These are phyloP conservation scores for Pilophorus perplexus DNA, from an alignment of 2,888 invertebrate species.

Conservation along the genomic window DNA sequence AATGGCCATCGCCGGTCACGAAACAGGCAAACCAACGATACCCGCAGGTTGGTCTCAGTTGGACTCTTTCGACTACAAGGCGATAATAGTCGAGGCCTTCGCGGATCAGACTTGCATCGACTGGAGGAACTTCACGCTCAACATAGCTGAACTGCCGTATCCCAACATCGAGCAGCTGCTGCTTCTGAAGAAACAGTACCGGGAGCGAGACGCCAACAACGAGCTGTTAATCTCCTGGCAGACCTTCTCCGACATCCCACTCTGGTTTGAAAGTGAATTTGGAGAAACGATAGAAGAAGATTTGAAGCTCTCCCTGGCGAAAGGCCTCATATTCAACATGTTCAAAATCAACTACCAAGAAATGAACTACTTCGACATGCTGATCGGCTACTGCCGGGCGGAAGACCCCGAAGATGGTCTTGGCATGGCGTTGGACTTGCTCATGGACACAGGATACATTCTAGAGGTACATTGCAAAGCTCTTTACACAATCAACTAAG, in stretches of 20 bases:
- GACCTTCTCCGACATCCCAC: constrained; percentile 51
- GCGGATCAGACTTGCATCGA: constrained; percentile 60
- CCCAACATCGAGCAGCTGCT: constrained; percentile 60
- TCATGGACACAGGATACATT: constrained; percentile 53
- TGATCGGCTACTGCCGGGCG: constrained; percentile 64
- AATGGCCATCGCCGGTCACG: constrained; percentile 41
- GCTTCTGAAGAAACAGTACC: constrained; percentile 55
- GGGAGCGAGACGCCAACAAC: constrained; percentile 54
- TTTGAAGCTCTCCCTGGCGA: constrained; percentile 55
- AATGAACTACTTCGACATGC: constrained; percentile 63
- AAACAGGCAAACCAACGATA: constrained; percentile 40
- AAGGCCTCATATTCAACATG: constrained; percentile 60
- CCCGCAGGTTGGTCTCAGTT: constrained; percentile 44
- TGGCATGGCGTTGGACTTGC: constrained; percentile 74
- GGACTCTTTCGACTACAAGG: constrained; percentile 33
- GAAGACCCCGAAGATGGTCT: constrained; percentile 72
- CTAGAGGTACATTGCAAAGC: too few relatives aligned
- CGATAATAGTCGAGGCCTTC: constrained; percentile 55
- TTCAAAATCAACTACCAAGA: constrained; percentile 56
- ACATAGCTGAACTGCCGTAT: constrained; percentile 58
- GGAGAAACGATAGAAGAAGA: constrained; percentile 48
- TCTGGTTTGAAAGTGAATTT: constrained; percentile 55
- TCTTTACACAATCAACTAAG: too few relatives aligned
- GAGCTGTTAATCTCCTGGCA: constrained; percentile 52
- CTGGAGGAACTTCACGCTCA: constrained; percentile 67